Conservation (phyloP, 2,888 invertebrate genomes). For the Ichneumoninae sp. region DNA sequence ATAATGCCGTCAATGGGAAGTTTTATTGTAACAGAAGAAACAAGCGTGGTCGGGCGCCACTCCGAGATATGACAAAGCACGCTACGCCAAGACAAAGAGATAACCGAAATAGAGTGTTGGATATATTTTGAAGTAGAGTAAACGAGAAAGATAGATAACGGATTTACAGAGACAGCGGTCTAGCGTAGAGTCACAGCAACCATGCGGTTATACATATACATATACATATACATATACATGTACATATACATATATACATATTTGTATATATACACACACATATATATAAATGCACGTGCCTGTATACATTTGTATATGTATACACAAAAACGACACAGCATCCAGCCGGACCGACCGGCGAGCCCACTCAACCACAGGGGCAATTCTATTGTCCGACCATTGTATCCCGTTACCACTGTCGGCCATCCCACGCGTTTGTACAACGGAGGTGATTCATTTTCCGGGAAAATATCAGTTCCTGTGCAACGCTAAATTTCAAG, state of each 20-base stretch:
- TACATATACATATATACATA: too few species aligned
- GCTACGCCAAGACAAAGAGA: slow-evolving; percentile 11
- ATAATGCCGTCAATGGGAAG: not conserved
- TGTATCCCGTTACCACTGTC: slow-evolving; percentile 81
- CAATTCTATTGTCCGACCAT: slow-evolving; percentile 80
- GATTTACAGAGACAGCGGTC: slow-evolving; percentile 1
- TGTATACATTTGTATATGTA: not conserved
- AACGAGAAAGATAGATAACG: not conserved
- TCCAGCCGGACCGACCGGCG: not conserved
- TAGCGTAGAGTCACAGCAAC: slow-evolving; percentile 3
- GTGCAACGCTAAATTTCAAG: slow-evolving; percentile 78
- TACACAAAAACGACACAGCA: slow-evolving; percentile 24
- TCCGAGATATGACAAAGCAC: slow-evolving; percentile 5
- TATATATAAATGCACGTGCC: not conserved
- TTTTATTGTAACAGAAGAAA: not conserved
- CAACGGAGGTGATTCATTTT: slow-evolving; percentile 81
- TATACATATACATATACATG: too few species aligned
- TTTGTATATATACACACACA: too few species aligned
- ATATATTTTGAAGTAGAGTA: not conserved
- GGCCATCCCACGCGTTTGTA: slow-evolving; percentile 75
- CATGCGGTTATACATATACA: slow-evolving; percentile 1
- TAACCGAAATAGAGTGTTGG: slow-evolving; percentile 15
- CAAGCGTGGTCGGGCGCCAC: not conserved
- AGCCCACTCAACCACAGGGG: slow-evolving; percentile 67
- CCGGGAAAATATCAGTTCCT: slow-evolving; percentile 83